Conservation (phyloP, 2,797 vertebrate species). For the Euphonia xanthogaster region DNA sequence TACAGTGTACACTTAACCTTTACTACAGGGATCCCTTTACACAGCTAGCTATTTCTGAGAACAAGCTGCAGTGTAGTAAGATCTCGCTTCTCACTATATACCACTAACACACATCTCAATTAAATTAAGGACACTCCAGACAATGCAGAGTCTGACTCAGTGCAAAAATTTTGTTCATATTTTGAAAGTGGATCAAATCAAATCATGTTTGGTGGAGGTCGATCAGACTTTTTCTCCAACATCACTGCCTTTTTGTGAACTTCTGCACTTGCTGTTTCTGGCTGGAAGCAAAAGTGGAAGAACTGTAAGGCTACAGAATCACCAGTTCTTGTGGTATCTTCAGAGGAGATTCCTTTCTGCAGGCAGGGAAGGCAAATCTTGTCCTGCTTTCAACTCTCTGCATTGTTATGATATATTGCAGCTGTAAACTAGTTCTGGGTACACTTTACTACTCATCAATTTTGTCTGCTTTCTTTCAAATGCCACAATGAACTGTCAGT, state of each 20-base stretch:
- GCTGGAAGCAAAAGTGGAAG: background rate
- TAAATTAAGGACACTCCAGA: background rate
- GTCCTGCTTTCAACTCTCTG: background rate
- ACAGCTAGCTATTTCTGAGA: slow-evolving; percentile 33
- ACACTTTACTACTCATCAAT: background rate
- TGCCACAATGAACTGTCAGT: background rate
- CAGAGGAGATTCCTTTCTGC: background rate
- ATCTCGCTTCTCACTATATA: background rate
- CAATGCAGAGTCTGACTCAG: background rate
- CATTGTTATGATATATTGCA: slow-evolving; percentile 20
- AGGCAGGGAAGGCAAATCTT: background rate
- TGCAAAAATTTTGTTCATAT: background rate
- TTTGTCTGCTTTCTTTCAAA: slow-evolving; percentile 23
- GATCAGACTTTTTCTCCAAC: background rate
- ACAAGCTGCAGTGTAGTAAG: slow-evolving; percentile 1
- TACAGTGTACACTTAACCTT: slow-evolving; percentile 54
- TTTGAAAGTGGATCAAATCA: background rate
- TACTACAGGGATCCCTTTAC: slow-evolving; percentile 48
- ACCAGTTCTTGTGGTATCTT: background rate
- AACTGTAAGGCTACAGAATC: background rate
- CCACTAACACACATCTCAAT: background rate
- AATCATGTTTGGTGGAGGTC: background rate
- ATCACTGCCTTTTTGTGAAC: background rate
- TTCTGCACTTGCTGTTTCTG: slow-evolving; percentile 1
- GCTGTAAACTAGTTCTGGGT: background rate